Evolutionary conservation across 2,113 vertebrate species (phyloP).

Genomic region (Anoplopoma fimbria): DNA sequence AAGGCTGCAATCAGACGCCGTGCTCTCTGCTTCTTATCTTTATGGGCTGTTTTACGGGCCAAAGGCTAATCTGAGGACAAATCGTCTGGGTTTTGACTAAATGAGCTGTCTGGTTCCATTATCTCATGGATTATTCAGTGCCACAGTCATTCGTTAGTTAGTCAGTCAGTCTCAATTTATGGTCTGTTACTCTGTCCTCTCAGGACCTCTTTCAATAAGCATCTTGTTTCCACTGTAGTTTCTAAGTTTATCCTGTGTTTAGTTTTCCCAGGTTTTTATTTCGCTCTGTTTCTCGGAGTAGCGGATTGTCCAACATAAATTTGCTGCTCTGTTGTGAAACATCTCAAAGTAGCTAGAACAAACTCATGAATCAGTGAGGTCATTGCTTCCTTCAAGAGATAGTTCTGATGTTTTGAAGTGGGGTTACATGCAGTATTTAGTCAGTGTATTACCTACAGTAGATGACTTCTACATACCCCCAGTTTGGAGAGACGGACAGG

Average conservation of each 20-base stretch:
- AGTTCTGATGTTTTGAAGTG: too few species aligned
- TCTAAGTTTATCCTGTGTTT: not conserved
- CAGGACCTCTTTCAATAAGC: not conserved
- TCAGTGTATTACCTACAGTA: too few species aligned
- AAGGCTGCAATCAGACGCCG: not conserved
- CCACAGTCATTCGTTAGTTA: too few species aligned
- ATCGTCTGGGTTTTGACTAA: not conserved
- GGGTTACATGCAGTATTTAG: too few species aligned
- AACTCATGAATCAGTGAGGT: slow-evolving; percentile 47
- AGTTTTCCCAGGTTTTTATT: not conserved
- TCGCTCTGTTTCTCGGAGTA: not conserved
- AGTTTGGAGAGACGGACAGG: too few species aligned
- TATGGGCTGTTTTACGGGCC: not conserved
- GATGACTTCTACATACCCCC: too few species aligned
- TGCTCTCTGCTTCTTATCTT: slow-evolving; percentile 20
- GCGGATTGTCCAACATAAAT: slow-evolving; percentile 28
- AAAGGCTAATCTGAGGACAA: slow-evolving; percentile 16
- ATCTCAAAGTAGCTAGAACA: slow-evolving; percentile 30
- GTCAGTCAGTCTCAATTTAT: slow-evolving; percentile 4
- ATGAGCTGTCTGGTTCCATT: not conserved
- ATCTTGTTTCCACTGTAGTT: slow-evolving; percentile 13
- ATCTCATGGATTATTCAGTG: not conserved
- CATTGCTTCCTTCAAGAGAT: too few species aligned
- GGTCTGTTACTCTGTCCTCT: not conserved
- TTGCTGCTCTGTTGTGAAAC: slow-evolving; percentile 14